A percentile compares a stretch with the other conserved stretches of the same genome.
Evolutionary conservation across 2,113 vertebrate species (phyloP).

Genomic region (Galeopterus variegatus): DNA sequence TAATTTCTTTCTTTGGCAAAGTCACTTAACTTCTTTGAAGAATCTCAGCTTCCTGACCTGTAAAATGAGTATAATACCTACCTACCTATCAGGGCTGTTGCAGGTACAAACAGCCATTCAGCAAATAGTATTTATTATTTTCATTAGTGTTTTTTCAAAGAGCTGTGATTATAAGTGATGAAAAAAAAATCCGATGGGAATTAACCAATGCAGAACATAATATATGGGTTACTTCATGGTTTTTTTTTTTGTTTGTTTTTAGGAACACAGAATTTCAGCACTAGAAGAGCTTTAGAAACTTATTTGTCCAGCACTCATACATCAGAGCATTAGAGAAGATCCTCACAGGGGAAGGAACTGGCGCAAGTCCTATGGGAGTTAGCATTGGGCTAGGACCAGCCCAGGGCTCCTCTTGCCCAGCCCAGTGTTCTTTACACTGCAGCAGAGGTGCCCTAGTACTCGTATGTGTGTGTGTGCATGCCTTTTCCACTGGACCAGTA

Average conservation of each 20-base stretch:
- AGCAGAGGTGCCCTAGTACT: neutral
- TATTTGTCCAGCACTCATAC: neutral
- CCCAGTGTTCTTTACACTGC: neutral
- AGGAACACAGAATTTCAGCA: neutral
- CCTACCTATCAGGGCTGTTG: neutral
- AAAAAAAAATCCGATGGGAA: slow-evolving; percentile 43
- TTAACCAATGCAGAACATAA: neutral
- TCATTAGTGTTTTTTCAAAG: neutral
- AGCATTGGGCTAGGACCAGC: neutral
- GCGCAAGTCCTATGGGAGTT: neutral
- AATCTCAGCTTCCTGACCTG: neutral
- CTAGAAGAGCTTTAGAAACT: neutral
- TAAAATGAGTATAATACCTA: neutral
- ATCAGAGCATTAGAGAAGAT: neutral
- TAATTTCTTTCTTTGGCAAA: neutral
- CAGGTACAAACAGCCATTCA: neutral
- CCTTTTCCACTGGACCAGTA: neutral
- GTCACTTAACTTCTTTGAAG: neutral
- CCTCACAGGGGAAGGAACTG: neutral
- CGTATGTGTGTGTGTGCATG: neutral
- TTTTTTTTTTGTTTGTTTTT: neutral
- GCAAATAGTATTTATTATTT: neutral
- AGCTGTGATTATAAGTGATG: neutral
- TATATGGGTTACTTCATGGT: neutral
- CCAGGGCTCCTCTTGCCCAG: neutral